A percentile compares a stretch with the other conserved stretches of the same genome.
Evolutionary conservation across 2,797 vertebrate genomes (phyloP).

Genomic region (Enoplosus armatus): DNA sequence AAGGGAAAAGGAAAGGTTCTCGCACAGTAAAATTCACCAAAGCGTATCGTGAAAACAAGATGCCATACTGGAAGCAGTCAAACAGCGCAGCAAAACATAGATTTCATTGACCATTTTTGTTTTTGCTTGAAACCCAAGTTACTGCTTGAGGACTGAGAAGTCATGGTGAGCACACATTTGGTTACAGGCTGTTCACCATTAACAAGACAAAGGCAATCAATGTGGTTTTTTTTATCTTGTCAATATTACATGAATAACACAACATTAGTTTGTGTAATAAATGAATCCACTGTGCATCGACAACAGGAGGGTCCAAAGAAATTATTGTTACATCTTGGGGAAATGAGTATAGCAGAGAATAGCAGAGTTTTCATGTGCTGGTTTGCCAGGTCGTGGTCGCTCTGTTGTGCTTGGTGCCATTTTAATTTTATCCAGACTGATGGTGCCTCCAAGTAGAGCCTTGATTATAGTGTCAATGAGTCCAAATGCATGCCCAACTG

Average conservation of each 20-base stretch:
- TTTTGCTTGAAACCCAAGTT: background rate
- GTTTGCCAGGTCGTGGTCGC: background rate
- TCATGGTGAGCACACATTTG: slow-evolving; percentile 2
- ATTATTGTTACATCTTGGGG: background rate
- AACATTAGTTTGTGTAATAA: background rate
- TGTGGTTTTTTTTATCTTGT: background rate
- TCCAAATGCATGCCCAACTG: background rate
- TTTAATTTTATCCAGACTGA: background rate
- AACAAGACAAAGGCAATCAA: background rate
- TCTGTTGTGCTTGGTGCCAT: background rate
- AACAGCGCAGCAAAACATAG: slow-evolving; percentile 17
- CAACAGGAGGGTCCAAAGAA: background rate
- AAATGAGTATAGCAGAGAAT: background rate
- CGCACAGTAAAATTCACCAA: slow-evolving; percentile 29
- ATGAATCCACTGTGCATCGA: background rate
- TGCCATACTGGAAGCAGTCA: slow-evolving; percentile 1
- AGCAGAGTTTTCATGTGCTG: background rate
- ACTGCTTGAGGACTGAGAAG: background rate
- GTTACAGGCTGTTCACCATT: background rate
- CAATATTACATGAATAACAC: slow-evolving; percentile 6
- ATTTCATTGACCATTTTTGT: slow-evolving; percentile 20
- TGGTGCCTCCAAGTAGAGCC: background rate
- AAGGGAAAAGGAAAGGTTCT: slow-evolving; percentile 38
- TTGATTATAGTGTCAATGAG: background rate
- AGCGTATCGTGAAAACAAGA: slow-evolving; percentile 14